Evolutionary conservation across 1,140 invertebrate species (phyloP).

Genomic region (Anoplophora glabripennis): DNA sequence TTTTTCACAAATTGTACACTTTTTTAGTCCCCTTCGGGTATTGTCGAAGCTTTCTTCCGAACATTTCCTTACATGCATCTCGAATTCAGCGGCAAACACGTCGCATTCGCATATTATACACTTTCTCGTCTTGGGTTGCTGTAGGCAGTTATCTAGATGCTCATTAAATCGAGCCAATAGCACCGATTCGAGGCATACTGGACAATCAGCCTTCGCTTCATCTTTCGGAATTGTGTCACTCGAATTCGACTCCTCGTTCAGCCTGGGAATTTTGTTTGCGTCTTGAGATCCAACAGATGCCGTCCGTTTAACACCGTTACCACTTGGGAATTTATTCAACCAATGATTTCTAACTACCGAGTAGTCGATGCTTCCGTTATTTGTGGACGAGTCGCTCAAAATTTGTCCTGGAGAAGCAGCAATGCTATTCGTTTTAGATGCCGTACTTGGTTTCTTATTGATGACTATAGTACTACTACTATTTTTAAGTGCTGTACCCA

Average conservation of each 20-base stretch:
- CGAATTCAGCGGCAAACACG: slow-evolving; percentile 42
- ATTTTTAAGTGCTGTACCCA: slow-evolving; percentile 38
- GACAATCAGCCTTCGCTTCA: slow-evolving; percentile 50
- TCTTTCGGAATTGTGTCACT: slow-evolving; percentile 12
- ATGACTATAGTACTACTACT: slow-evolving; percentile 41
- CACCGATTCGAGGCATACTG: slow-evolving; percentile 59
- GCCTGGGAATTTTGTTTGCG: slow-evolving; percentile 25
- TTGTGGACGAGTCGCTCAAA: not conserved
- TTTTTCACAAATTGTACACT: slow-evolving; percentile 56
- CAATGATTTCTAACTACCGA: slow-evolving; percentile 53
- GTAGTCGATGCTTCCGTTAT: slow-evolving; percentile 33
- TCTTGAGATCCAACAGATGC: slow-evolving; percentile 10
- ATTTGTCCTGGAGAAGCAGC: slow-evolving; percentile 13
- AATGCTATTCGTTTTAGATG: slow-evolving; percentile 30
- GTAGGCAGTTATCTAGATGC: slow-evolving; percentile 62
- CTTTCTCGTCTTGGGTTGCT: slow-evolving; percentile 25
- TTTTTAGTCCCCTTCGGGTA: slow-evolving; percentile 33
- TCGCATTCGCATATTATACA: slow-evolving; percentile 44
- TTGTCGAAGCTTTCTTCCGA: slow-evolving; percentile 33
- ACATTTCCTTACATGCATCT: slow-evolving; percentile 50
- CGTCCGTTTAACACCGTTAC: slow-evolving; percentile 12
- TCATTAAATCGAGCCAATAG: slow-evolving; percentile 50
- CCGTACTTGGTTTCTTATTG: slow-evolving; percentile 41
- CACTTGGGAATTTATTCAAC: slow-evolving; percentile 49
- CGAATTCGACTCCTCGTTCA: slow-evolving; percentile 9